Evolutionary conservation across 2,113 vertebrate species (phyloP), one percentile per base, ranked within the genome.

Genomic region (Boulengeromyrus knoepffleri): DNA sequence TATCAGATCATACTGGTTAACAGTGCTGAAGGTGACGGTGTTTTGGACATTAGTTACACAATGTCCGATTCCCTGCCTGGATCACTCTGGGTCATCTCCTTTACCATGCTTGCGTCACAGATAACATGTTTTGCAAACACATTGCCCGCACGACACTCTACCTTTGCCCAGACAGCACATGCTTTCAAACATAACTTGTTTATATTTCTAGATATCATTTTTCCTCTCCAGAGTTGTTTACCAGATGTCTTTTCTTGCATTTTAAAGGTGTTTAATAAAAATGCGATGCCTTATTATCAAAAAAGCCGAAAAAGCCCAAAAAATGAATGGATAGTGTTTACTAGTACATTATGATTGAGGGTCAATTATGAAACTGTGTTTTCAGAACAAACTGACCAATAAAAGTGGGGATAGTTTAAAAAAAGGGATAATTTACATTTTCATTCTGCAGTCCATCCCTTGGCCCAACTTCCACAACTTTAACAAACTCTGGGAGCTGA

Each of bases 401-500:
- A 80, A 85, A 47, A 19, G 31, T 83, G 77, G 13, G 19, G 77
- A 83, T 66, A 66, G n/a, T 24, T 47, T 15, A 39, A 74, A 52
- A 27, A 24, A 74, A 42, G 36, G 4, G 74, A 77, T 56, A 83
- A 7, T 8, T 19, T 96, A 99, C 98, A 96, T 97, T 98, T 95
- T 99, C 98, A 95, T 99, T 99, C 93, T 99, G 98, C 92, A 99
- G 95, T 90, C 98, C 98, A 93, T 99, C 98, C 92, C 98, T 96
- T 19, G 98, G 98, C 77, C 97, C 98, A 92, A 99, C 98, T 96
- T 99, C 98, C 87, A 99, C 97, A 91, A 99, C 97, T 96, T 98
- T 99, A 87, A 99, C 95, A 94, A 96, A 97, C 39, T 96, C 94
- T 92, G 98, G 98, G 88, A 97, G 95, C 91, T 95, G 95, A 42